phyloP scores from a whole-genome alignment of 1,140 invertebrate genomes.

The Drusus annulatus region DNA sequence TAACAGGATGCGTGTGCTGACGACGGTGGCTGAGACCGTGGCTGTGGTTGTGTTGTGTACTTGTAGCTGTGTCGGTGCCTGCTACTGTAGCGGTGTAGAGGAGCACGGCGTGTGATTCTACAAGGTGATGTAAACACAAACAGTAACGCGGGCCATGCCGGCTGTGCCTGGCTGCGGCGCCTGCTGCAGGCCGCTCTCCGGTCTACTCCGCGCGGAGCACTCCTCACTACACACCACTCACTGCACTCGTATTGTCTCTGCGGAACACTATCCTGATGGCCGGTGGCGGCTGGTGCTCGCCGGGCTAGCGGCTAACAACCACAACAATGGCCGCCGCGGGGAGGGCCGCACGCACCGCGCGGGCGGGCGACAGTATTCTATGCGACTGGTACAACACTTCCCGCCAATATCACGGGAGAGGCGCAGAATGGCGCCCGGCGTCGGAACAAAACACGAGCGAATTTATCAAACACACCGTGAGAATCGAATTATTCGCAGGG shows the following conservation, averaged over 20 bases:
- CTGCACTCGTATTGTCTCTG: not conserved
- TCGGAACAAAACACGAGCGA: slow-evolving; percentile 31
- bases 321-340: slow-evolving; percentile 52
- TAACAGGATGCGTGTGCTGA: slow-evolving; percentile 35
- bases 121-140: slow-evolving; percentile 38
- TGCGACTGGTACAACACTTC: slow-evolving; percentile 23
- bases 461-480: slow-evolving; percentile 59
- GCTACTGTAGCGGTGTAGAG: too few relatives aligned
- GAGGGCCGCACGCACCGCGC: slow-evolving; percentile 50
- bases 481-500: slow-evolving; percentile 63
- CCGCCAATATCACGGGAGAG: slow-evolving; percentile 47
- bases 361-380: slow-evolving; percentile 23
- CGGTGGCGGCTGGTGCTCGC: slow-evolving; percentile 8
- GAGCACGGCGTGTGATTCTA: slow-evolving; percentile 24
- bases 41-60: too few relatives aligned
- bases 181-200: not conserved
- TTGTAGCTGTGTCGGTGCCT: too few relatives aligned
- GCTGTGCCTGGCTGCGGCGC: not conserved
- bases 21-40: not conserved
- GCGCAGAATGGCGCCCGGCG: slow-evolving; percentile 5
- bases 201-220: not conserved
- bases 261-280: not conserved
- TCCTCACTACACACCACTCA: slow-evolving; percentile 4
- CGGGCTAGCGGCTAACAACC: slow-evolving; percentile 35
- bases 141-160: slow-evolving; percentile 25